Percentiles rank a stretch among this genome's conserved stretches.
Conservation (phyloP, 1,140 invertebrate species). For the Augochlora pura region DNA sequence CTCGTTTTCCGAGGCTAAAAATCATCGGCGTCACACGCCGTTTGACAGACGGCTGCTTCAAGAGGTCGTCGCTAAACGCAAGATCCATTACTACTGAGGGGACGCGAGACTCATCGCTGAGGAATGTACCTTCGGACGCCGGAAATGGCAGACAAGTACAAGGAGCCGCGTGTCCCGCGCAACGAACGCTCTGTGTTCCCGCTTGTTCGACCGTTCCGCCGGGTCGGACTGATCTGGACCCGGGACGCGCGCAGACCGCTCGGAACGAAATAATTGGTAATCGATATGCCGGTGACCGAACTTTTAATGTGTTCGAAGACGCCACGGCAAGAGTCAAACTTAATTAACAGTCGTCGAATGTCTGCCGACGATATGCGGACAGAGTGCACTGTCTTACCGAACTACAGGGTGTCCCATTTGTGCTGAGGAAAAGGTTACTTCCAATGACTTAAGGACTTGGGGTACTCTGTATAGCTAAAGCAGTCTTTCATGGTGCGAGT, state of each 20-base stretch:
- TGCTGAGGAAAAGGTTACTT: too few relatives aligned
- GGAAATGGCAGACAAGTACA: not conserved
- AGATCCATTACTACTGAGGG: constrained; percentile 40
- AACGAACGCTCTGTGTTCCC: not conserved
- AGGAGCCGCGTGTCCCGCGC: not conserved
- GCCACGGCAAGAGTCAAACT: too few relatives aligned
- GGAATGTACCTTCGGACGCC: not conserved
- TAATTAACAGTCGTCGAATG: not conserved
- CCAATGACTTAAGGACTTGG: too few relatives aligned
- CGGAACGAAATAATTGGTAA: too few relatives aligned
- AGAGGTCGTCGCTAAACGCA: constrained; percentile 21
- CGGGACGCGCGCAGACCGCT: too few relatives aligned
- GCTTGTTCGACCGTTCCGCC: not conserved
- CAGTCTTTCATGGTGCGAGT: constrained; percentile 13
- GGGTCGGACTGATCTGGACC: too few relatives aligned
- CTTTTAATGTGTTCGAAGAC: too few relatives aligned
- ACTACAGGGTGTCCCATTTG: too few relatives aligned
- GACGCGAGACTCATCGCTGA: not conserved
- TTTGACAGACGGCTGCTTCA: constrained; percentile 41
- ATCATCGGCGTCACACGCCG: constrained; percentile 5
- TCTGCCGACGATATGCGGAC: not conserved
- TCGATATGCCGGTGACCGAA: too few relatives aligned
- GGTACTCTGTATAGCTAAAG: too few relatives aligned
- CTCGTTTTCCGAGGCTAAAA: not conserved
- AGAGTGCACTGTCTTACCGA: not conserved